A percentile compares a stretch with the other conserved stretches of the same genome.
phyloP scores from a whole-genome alignment of 1,140 invertebrate genomes.

The Globodera rostochiensis region DNA sequence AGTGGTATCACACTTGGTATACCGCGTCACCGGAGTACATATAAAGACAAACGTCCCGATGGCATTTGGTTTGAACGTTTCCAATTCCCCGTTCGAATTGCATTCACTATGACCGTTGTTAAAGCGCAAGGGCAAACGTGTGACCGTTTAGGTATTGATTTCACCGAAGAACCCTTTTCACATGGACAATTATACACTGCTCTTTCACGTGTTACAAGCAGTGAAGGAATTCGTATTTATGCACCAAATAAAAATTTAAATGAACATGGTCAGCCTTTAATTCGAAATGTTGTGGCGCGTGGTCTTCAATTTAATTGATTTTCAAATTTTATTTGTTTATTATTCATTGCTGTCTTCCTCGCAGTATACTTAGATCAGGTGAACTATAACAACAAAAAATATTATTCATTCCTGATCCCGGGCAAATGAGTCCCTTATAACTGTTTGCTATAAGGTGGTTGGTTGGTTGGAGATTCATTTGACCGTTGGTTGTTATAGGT shows the following conservation, averaged over 20 bases:
- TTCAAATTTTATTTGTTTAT: neutral
- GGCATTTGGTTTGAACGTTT: slow-evolving; percentile 4
- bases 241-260: neutral
- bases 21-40: neutral
- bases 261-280: neutral
- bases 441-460: neutral
- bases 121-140: slow-evolving; percentile 2
- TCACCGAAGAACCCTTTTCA: too few relatives aligned
- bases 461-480: neutral
- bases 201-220: neutral
- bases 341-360: too few relatives aligned
- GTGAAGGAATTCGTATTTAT: neutral
- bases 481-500: neutral
- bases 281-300: neutral
- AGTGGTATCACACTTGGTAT: neutral
- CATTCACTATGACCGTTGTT: slow-evolving; percentile 3
- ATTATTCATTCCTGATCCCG: neutral
- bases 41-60: neutral
- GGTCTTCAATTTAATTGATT: neutral
- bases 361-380: too few relatives aligned
- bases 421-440: neutral
- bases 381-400: neutral
- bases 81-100: slow-evolving; percentile 3
- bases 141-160: neutral
- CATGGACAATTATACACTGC: too few relatives aligned